These are phyloP conservation scores for Babyrousa celebensis DNA, from an alignment of 2,797 vertebrate genomes.

Conservation along the genomic window DNA sequence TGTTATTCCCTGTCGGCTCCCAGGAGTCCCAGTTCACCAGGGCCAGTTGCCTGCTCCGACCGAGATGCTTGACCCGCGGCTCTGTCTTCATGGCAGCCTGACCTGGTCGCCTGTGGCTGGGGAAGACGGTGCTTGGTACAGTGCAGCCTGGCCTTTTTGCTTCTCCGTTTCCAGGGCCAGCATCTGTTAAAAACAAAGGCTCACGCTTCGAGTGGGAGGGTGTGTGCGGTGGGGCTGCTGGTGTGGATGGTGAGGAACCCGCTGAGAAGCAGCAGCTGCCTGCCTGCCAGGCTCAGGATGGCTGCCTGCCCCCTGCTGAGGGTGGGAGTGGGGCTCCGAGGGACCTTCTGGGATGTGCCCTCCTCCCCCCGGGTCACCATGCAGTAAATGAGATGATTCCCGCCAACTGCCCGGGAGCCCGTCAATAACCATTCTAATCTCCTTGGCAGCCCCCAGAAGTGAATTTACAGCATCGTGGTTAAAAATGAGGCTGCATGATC, in stretches of 20 bases:
- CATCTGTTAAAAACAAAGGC: not conserved
- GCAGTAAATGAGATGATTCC: constrained; percentile 78
- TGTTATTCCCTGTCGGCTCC: not conserved
- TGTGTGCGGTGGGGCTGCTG: rapidly evolving
- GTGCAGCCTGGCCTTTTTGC: not conserved
- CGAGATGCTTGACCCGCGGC: not conserved
- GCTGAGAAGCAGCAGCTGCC: not conserved
- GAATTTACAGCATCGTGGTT: constrained; percentile 86
- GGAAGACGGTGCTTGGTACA: not conserved
- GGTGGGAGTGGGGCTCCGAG: not conserved
- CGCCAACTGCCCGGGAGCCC: constrained; percentile 28
- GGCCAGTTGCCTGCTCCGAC: not conserved
- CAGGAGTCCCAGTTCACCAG: not conserved
- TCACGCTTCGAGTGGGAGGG: not conserved
- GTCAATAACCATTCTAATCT: constrained; percentile 83
- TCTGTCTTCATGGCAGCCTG: not conserved
- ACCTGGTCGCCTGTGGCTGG: not conserved
- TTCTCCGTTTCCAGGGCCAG: not conserved
- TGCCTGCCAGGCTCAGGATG: not conserved
- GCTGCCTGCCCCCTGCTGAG: too few species aligned
- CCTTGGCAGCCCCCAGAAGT: constrained; percentile 74
- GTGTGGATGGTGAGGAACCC: rapidly evolving
- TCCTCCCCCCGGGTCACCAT: constrained; percentile 29
- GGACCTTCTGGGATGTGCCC: constrained; percentile 64
- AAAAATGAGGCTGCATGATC: constrained; percentile 83